Conservation (phyloP, 2,113 vertebrate species). For the Tachysurus vachellii region DNA sequence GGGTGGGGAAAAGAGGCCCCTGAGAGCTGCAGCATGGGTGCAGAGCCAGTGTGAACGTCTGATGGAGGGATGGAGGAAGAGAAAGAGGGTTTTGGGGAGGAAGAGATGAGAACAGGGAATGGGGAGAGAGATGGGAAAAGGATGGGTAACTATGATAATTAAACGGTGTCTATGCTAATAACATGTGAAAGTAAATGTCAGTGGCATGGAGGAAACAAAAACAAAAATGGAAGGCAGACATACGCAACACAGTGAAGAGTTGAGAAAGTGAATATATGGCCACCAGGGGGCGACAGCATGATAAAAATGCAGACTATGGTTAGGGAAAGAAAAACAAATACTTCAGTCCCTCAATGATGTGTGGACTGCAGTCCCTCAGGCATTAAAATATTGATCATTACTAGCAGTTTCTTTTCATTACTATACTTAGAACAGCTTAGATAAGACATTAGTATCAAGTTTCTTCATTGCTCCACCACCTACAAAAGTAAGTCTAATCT, state of each 20-base stretch:
- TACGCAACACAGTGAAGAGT: slow-evolving; percentile 1
- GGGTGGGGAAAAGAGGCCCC: slow-evolving; percentile 77
- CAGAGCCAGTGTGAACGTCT: slow-evolving; percentile 79
- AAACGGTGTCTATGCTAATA: slow-evolving; percentile 34
- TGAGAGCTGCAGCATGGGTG: slow-evolving; percentile 79
- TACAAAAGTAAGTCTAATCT: slow-evolving; percentile 26
- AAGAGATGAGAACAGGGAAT: slow-evolving; percentile 17
- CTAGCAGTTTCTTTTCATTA: neutral
- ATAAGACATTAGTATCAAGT: neutral
- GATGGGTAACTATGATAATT: slow-evolving; percentile 51
- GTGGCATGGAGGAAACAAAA: neutral
- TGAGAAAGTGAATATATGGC: neutral
- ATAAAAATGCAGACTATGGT: neutral
- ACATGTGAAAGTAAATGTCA: slow-evolving; percentile 32
- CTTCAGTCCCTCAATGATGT: neutral
- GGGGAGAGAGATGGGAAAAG: slow-evolving; percentile 52
- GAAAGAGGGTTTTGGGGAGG: slow-evolving; percentile 54
- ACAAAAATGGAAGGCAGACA: neutral
- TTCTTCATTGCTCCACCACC: neutral
- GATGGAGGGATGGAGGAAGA: slow-evolving; percentile 60
- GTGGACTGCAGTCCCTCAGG: neutral
- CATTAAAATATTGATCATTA: neutral
- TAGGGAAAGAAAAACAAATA: neutral
- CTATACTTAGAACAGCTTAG: neutral
- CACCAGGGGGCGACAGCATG: slow-evolving; percentile 46